Evolutionary conservation across 2,113 vertebrate genomes (phyloP).

Genomic region (Nothoprocta perdicaria): DNA sequence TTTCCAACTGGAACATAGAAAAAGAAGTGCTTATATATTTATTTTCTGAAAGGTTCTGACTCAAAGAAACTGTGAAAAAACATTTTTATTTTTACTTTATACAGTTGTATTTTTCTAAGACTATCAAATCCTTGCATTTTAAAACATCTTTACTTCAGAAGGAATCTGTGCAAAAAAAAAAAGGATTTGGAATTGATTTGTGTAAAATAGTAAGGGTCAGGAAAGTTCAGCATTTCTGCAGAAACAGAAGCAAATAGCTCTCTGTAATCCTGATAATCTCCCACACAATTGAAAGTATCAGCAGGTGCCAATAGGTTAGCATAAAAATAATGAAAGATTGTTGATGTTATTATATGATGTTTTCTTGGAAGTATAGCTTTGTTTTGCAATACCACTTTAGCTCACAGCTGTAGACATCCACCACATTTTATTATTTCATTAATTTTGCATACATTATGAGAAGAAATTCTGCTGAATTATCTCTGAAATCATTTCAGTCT

Average conservation of each 20-base stretch:
- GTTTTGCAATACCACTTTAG: not conserved
- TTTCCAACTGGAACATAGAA: not conserved
- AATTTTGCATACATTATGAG: not conserved
- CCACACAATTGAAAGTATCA: not conserved
- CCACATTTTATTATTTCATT: not conserved
- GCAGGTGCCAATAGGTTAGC: not conserved
- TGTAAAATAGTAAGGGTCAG: not conserved
- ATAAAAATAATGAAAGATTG: not conserved
- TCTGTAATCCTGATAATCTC: not conserved
- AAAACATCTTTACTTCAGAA: not conserved
- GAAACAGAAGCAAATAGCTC: not conserved
- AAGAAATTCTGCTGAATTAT: not conserved
- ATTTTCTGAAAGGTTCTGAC: not conserved
- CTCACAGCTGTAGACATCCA: not conserved
- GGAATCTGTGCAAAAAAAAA: not conserved
- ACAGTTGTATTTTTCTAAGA: not conserved
- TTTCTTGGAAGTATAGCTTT: not conserved
- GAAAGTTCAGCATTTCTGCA: not conserved
- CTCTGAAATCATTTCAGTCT: not conserved
- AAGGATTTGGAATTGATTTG: not conserved
- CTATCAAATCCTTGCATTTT: not conserved
- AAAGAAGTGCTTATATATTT: not conserved
- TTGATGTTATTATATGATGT: not conserved
- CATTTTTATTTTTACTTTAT: not conserved
- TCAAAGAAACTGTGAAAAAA: not conserved